A percentile compares a stretch with the other conserved stretches of the same genome.
Evolutionary conservation across 2,797 vertebrate species (phyloP).

Genomic region (Cyclura pinguis): DNA sequence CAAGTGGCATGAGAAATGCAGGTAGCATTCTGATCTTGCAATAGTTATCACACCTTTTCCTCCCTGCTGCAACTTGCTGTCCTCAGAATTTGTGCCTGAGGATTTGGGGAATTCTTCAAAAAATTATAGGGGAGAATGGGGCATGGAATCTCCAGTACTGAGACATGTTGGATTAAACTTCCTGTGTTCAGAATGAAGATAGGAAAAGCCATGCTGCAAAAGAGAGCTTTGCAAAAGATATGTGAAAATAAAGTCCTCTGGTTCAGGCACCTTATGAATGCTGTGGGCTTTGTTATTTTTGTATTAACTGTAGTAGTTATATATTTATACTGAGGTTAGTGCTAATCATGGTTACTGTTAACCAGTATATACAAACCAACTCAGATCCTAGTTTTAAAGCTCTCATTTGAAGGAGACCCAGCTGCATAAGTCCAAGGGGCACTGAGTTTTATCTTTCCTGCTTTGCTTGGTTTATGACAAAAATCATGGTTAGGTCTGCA

Average conservation of each 20-base stretch:
- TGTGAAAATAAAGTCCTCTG: not conserved
- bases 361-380: not conserved
- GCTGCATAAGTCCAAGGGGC: not conserved
- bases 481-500: not conserved
- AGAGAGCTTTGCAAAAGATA: not conserved
- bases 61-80: not conserved
- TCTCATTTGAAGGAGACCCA: not conserved
- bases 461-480: not conserved
- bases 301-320: not conserved
- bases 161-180: not conserved
- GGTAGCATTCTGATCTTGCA: not conserved
- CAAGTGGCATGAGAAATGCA: not conserved
- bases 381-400: not conserved
- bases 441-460: not conserved
- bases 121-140: not conserved
- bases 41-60: not conserved
- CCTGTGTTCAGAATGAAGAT: not conserved
- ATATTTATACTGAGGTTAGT: not conserved
- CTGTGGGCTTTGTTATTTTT: not conserved
- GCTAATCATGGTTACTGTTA: not conserved
- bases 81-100: not conserved
- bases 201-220: not conserved
- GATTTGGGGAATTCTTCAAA: not conserved
- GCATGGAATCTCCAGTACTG: not conserved
- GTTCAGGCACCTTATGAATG: not conserved